Conservation (phyloP, 2,797 vertebrate genomes). For the Neostethus bicornis region DNA sequence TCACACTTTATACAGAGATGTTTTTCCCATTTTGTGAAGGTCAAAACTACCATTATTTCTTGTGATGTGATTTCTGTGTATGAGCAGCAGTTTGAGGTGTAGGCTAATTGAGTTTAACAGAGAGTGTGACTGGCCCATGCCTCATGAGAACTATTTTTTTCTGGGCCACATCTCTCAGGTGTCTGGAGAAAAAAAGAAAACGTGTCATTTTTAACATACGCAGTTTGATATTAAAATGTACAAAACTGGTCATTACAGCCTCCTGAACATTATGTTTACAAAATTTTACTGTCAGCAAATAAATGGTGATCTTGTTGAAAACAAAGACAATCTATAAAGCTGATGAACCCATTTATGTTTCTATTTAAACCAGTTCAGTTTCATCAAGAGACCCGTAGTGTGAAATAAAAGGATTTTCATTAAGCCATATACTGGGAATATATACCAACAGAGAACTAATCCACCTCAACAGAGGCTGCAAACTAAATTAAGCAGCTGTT, state of each 20-base stretch:
- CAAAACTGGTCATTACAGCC: conserved; percentile 21
- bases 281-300: conserved; percentile 20
- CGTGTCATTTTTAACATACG: conserved; percentile 36
- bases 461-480: conserved; percentile 34
- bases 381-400: conserved; percentile 27
- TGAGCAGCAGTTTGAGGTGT: conserved; percentile 39
- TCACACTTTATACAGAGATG: conserved; percentile 1
- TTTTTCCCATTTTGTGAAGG: conserved; percentile 30
- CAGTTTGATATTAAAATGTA: conserved; percentile 20
- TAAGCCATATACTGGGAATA: conserved; percentile 40
- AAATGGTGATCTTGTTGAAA: conserved; percentile 21
- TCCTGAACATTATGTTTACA: conserved; percentile 27
- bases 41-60: conserved; percentile 26
- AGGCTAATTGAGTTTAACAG: conserved; percentile 65
- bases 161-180: conserved; percentile 63
- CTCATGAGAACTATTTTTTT: conserved; percentile 48
- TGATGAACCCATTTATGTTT: conserved; percentile 51
- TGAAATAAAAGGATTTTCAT: conserved; percentile 48
- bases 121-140: conserved; percentile 28
- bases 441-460: conserved; percentile 40
- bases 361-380: conserved; percentile 36
- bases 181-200: conserved; percentile 40
- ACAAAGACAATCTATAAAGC: conserved; percentile 44
- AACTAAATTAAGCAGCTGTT: conserved; percentile 40
- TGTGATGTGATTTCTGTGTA: conserved; percentile 30